Percentiles rank a stretch among this genome's conserved stretches.
phyloP scores from a whole-genome alignment of 2,888 invertebrate species.

The Polydrusus tereticollis region DNA sequence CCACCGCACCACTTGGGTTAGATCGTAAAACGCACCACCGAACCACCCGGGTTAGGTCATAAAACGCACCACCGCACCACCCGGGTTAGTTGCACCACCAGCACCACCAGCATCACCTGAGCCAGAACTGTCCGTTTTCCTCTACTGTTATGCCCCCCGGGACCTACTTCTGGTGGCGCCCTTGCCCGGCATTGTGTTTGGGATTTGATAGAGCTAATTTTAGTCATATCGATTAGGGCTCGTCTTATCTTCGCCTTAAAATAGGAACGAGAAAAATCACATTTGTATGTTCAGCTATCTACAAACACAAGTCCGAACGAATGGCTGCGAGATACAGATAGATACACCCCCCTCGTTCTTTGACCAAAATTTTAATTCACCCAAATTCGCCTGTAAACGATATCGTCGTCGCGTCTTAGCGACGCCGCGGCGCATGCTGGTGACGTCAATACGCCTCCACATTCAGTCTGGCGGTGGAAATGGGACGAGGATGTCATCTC shows the following conservation, averaged over 20 bases:
- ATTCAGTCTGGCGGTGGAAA: conserved; percentile 62
- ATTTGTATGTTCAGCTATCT: neutral
- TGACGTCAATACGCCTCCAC: conserved; percentile 66
- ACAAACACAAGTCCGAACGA: neutral
- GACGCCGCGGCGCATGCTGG: conserved; percentile 55
- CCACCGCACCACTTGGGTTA: no score
- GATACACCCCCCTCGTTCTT: no score
- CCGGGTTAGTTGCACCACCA: no score
- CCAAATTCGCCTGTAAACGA: conserved; percentile 34
- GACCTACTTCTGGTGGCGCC: no score
- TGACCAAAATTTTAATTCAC: conserved; percentile 42
- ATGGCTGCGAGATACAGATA: no score
- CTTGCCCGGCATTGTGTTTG: neutral
- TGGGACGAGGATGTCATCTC: conserved; percentile 58
- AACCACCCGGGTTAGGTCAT: no score
- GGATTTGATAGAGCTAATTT: neutral
- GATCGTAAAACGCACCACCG: no score
- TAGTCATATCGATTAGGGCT: neutral
- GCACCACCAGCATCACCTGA: no score
- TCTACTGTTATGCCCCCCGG: no score
- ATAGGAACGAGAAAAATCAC: neutral
- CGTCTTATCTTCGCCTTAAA: neutral
- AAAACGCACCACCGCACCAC: no score
- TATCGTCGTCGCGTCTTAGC: conserved; percentile 41
- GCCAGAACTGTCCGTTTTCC: no score